Conservation (phyloP, 2,888 invertebrate species). For the Lasius platythorax region DNA sequence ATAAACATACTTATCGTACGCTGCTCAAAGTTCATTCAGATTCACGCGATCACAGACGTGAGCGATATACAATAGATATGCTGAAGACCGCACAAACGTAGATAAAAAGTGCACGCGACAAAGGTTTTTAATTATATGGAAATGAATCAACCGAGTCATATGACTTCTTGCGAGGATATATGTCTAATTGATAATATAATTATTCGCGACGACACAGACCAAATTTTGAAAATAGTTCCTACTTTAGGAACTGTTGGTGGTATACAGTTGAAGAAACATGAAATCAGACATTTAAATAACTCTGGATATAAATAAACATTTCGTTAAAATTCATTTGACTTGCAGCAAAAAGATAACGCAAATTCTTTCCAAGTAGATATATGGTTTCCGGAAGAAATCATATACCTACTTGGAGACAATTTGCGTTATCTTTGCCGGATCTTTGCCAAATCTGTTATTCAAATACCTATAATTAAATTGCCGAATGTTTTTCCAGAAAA, state of each 20-base stretch:
- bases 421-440: no score
- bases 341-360: not conserved
- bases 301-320: not conserved
- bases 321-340: not conserved
- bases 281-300: not conserved
- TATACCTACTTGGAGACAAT: no score
- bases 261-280: not conserved
- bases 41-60: not conserved
- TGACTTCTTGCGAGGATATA: not conserved
- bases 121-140: not conserved
- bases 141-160: not conserved
- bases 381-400: not conserved
- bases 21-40: constrained; percentile 60
- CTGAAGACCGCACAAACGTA: constrained; percentile 9
- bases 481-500: not conserved
- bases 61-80: not conserved
- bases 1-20: constrained; percentile 2
- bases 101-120: not conserved
- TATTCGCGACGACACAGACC: not conserved
- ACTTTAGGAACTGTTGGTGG: not conserved
- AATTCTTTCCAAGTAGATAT: not conserved
- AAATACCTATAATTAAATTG: no score
- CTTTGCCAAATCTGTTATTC: no score
- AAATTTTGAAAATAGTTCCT: not conserved
- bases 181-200: not conserved